A percentile compares a stretch with the other conserved stretches of the same genome.
Conservation (phyloP, 1,140 invertebrate species). For the Lepidotrigona ventralis region DNA sequence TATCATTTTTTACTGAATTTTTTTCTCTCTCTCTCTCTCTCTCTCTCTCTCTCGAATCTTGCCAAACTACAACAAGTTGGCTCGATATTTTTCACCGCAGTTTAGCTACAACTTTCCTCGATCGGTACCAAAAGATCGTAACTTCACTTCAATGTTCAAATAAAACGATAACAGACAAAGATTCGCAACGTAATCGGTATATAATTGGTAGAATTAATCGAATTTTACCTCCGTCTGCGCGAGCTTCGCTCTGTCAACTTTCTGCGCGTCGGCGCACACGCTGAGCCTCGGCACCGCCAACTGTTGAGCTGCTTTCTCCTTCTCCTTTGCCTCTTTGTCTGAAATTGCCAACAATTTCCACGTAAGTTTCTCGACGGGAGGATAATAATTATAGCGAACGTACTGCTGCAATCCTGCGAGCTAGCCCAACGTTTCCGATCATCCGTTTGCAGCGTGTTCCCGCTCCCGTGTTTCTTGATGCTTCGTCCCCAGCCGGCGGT, state of each 20-base stretch:
- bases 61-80: too few relatives aligned
- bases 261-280: constrained; percentile 95
- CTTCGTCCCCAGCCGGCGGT: constrained; percentile 94
- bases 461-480: constrained; percentile 88
- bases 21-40: too few relatives aligned
- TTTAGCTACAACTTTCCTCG: too few relatives aligned
- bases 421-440: constrained; percentile 96
- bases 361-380: too few relatives aligned
- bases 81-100: too few relatives aligned
- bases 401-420: constrained; percentile 94
- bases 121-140: too few relatives aligned
- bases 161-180: too few relatives aligned
- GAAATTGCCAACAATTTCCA: too few relatives aligned
- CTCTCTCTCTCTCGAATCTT: too few relatives aligned
- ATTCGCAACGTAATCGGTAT: not conserved
- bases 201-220: not conserved
- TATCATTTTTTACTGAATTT: too few relatives aligned
- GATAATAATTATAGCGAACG: too few relatives aligned
- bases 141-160: too few relatives aligned
- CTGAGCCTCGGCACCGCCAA: constrained; percentile 92
- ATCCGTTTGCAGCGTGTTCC: constrained; percentile 86
- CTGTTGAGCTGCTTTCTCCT: constrained; percentile 84
- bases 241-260: constrained; percentile 94
- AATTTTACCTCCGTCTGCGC: constrained; percentile 91
- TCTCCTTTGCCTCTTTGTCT: constrained; percentile 90